A percentile compares a stretch with the other conserved stretches of the same genome.
Evolutionary conservation across 2,113 vertebrate genomes (phyloP).

Genomic region (Zonotrichia leucophrys): DNA sequence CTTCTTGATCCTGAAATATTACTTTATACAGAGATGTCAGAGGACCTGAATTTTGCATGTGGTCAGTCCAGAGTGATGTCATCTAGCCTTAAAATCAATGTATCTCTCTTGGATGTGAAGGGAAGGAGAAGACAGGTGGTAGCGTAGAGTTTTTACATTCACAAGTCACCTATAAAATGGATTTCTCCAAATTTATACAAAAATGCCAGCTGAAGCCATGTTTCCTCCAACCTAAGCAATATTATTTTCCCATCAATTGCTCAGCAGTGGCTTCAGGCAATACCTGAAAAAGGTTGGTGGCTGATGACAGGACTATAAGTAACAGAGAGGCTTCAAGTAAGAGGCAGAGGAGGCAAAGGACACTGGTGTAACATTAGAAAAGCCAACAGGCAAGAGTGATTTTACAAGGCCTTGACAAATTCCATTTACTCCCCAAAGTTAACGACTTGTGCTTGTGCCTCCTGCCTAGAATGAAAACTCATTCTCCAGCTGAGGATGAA

Average conservation of each 20-base stretch:
- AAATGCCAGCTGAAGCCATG: not conserved
- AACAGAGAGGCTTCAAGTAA: not conserved
- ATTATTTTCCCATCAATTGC: not conserved
- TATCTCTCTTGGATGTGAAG: not conserved
- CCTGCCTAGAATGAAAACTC: not conserved
- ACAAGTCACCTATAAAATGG: not conserved
- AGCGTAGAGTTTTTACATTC: not conserved
- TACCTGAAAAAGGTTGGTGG: not conserved
- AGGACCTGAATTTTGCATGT: not conserved
- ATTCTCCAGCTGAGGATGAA: not conserved
- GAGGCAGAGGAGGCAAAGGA: not conserved
- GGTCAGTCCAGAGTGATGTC: not conserved
- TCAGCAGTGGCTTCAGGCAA: not conserved
- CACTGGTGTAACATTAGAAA: not conserved
- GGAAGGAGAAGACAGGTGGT: not conserved
- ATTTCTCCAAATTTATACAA: not conserved
- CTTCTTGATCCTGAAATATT: not conserved
- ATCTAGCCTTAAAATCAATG: slow-evolving; percentile 1
- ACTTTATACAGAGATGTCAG: not conserved
- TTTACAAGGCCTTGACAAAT: not conserved
- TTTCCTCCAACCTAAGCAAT: not conserved
- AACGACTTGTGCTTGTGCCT: not conserved
- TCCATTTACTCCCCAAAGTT: not conserved
- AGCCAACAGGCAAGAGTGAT: not conserved
- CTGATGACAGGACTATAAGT: not conserved